Evolutionary conservation across 2,113 vertebrate genomes (phyloP).

Genomic region (Candoia aspera): DNA sequence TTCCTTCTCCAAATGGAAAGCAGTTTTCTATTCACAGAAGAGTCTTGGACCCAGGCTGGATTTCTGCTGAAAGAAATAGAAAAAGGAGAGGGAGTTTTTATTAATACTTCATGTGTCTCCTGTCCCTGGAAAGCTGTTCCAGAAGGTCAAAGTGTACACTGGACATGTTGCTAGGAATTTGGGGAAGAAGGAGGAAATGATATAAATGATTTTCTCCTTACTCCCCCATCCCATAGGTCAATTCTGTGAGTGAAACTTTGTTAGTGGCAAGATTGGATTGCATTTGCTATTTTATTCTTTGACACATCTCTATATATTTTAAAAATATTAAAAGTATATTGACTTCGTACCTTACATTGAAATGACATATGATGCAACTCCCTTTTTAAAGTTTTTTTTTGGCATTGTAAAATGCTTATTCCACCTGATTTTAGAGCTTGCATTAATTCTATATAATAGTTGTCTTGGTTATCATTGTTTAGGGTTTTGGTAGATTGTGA

Average conservation of each 20-base stretch:
- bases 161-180: neutral
- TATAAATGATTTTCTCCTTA: neutral
- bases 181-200: neutral
- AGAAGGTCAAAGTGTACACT: neutral
- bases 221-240: no score
- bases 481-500: neutral
- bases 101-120: neutral
- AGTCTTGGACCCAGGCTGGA: neutral
- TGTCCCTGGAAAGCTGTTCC: neutral
- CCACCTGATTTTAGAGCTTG: neutral
- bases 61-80: neutral
- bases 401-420: neutral
- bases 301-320: neutral
- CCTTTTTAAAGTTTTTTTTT: neutral
- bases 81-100: neutral
- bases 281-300: neutral
- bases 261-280: neutral
- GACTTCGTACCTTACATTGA: neutral
- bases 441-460: neutral
- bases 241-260: neutral
- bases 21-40: neutral
- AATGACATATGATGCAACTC: neutral
- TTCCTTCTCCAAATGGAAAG: neutral
- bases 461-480: neutral
- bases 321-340: neutral